These are phyloP conservation scores for Diphyllodes magnificus DNA, from an alignment of 2,113 vertebrate species.

Conservation along the genomic window DNA sequence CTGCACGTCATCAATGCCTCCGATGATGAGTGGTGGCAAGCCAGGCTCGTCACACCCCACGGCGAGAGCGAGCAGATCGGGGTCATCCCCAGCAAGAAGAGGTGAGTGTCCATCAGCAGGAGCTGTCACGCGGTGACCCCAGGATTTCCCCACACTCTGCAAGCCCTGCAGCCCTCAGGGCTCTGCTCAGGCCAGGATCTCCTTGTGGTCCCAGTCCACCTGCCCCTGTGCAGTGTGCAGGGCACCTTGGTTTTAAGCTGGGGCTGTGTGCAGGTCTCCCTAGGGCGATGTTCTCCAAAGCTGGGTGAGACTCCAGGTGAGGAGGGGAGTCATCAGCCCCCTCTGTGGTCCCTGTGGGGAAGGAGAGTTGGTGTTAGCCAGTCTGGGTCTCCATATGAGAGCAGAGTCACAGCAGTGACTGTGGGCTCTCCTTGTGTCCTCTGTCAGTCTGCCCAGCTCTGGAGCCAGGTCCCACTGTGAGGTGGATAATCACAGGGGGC, in stretches of 20 bases:
- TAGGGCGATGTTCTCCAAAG: background rate
- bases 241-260: background rate
- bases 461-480: background rate
- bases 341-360: background rate
- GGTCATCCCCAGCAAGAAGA: constrained; percentile 98
- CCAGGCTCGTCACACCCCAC: constrained; percentile 91
- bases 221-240: accelerated
- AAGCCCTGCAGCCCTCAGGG: background rate
- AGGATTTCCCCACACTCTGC: accelerated
- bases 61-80: constrained; percentile 98
- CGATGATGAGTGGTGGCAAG: constrained; percentile 99
- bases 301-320: background rate
- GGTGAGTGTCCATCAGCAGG: constrained; percentile 64
- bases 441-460: background rate
- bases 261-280: background rate
- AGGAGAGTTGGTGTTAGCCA: background rate
- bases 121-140: background rate
- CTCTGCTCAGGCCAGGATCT: background rate
- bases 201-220: background rate
- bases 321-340: background rate
- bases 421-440: background rate
- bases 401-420: background rate
- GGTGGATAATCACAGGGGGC: background rate
- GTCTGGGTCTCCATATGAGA: background rate
- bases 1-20: constrained; percentile 97